These are phyloP conservation scores for Serilophus lunatus DNA, from an alignment of 2,113 vertebrate genomes.

Conservation along the genomic window DNA sequence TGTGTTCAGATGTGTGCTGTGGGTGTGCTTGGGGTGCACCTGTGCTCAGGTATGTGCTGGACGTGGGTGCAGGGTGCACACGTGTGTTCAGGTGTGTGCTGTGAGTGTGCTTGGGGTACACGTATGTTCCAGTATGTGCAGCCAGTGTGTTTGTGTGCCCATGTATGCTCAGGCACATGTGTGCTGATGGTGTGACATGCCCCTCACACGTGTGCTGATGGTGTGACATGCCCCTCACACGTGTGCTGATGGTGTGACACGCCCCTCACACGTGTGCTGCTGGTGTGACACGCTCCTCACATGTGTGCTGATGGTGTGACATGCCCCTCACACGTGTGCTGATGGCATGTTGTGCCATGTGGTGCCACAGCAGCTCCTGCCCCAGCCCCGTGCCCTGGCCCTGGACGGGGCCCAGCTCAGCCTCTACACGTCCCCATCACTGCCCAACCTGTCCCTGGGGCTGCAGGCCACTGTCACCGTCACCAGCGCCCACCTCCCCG, in stretches of 20 bases:
- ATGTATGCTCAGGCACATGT: neutral
- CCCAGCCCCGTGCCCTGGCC: slow-evolving; percentile 84
- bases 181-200: neutral
- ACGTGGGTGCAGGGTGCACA: neutral
- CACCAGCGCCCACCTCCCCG: slow-evolving; percentile 88
- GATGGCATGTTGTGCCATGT: neutral
- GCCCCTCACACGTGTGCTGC: neutral
- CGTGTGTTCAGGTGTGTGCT: neutral
- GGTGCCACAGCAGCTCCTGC: slow-evolving; percentile 79
- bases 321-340: rapidly evolving
- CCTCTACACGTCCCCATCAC: slow-evolving; percentile 93
- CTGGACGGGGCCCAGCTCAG: slow-evolving; percentile 88
- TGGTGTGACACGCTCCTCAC: neutral
- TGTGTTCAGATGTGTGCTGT: no score
- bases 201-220: neutral
- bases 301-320: neutral
- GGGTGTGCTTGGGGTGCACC: rapidly evolving
- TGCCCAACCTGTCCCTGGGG: slow-evolving; percentile 95
- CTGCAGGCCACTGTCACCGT: slow-evolving; percentile 83
- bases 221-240: neutral
- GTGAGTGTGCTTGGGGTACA: rapidly evolving
- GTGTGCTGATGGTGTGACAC: neutral
- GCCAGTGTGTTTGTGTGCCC: neutral
- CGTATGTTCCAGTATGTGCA: neutral
- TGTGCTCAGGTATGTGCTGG: neutral